Conservation (phyloP, 2,888 invertebrate genomes). For the Xylota segnis region DNA sequence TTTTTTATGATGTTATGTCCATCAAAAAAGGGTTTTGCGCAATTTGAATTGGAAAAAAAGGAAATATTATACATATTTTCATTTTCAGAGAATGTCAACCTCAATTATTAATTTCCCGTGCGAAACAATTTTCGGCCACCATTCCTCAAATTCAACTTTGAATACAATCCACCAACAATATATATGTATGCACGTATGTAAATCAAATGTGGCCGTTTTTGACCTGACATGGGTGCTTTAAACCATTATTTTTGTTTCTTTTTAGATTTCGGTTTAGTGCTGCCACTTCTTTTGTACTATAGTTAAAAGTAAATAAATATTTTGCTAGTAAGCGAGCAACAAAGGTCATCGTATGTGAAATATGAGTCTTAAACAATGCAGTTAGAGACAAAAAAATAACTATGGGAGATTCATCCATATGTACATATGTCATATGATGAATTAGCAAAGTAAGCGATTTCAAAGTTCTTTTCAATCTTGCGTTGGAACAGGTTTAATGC, state of each 20-base stretch:
- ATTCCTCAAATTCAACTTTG: neutral
- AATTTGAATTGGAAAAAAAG: constrained; percentile 9
- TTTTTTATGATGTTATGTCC: neutral
- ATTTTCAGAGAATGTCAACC: constrained; percentile 26
- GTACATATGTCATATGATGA: too few species aligned
- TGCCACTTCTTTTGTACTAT: neutral
- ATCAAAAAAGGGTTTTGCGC: constrained; percentile 12
- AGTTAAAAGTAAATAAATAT: too few species aligned
- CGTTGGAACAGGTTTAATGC: too few species aligned
- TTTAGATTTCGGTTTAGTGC: neutral
- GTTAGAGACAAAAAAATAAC: too few species aligned
- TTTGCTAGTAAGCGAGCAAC: too few species aligned
- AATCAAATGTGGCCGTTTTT: constrained; percentile 10
- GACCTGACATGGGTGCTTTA: constrained; percentile 32
- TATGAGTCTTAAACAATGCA: too few species aligned
- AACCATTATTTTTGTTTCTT: neutral
- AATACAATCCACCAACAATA: neutral
- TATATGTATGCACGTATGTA: too few species aligned
- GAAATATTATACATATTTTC: neutral
- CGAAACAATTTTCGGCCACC: constrained; percentile 11
- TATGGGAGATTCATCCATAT: too few species aligned
- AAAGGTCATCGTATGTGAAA: too few species aligned
- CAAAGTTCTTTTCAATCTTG: too few species aligned
- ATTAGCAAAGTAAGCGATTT: too few species aligned
- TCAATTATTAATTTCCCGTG: constrained; percentile 56